phyloP scores from a whole-genome alignment of 2,888 invertebrate species.

The Diplazon laetatorius region DNA sequence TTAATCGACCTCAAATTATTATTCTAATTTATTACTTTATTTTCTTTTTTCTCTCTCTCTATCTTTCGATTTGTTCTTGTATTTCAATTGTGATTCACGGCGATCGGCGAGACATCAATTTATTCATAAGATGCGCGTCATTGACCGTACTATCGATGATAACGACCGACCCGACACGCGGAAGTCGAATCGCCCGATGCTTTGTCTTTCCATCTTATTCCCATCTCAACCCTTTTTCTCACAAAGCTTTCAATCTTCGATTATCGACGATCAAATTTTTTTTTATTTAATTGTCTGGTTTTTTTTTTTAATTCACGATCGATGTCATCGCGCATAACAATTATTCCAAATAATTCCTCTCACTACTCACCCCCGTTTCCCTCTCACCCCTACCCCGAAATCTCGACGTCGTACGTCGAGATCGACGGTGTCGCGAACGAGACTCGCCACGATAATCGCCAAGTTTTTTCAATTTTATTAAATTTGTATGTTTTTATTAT shows the following conservation, averaged over 20 bases:
- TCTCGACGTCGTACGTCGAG: conserved; percentile 47
- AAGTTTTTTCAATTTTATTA: too few species aligned
- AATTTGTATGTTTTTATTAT: background rate
- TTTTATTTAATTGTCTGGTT: conserved; percentile 4
- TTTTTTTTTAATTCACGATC: conserved; percentile 32
- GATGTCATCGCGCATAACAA: too few species aligned
- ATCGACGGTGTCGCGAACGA: conserved; percentile 58
- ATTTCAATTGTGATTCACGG: background rate
- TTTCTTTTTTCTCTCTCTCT: background rate
- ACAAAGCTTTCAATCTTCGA: too few species aligned
- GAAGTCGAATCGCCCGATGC: background rate
- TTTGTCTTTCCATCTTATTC: conserved; percentile 19
- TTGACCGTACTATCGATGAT: too few species aligned
- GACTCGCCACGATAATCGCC: conserved; percentile 60
- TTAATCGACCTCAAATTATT: conserved; percentile 10
- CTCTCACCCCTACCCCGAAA: conserved; percentile 8
- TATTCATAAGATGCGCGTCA: conserved; percentile 12
- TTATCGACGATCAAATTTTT: too few species aligned
- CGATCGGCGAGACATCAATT: conserved; percentile 28
- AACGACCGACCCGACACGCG: too few species aligned
- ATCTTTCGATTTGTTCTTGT: background rate
- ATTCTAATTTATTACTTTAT: background rate
- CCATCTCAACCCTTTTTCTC: too few species aligned
- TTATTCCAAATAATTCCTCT: too few species aligned
- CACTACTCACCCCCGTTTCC: conserved; percentile 15